phyloP scores from a whole-genome alignment of 2,888 invertebrate genomes.

The Slavum lentiscoides region DNA sequence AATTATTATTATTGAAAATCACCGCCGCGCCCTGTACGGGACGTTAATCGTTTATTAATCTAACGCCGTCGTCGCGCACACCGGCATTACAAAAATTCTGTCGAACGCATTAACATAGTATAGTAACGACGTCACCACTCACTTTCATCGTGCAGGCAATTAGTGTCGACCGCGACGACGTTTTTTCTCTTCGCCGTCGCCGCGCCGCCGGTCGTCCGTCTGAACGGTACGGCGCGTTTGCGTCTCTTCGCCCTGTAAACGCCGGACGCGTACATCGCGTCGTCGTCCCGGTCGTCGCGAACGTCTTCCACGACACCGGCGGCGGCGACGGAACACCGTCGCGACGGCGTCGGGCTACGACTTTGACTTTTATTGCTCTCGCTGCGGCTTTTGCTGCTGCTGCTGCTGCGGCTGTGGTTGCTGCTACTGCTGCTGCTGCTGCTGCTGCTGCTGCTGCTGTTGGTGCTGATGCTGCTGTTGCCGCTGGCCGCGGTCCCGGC shows the following conservation, averaged over 20 bases:
- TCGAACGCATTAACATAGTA: neutral
- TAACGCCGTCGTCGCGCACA: neutral
- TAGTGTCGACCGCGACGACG: neutral
- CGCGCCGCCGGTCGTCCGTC: neutral
- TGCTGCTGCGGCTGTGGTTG: no score
- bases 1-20: no score
- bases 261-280: neutral
- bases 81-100: slow-evolving; percentile 54
- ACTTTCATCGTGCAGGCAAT: slow-evolving; percentile 20
- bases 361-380: slow-evolving; percentile 28
- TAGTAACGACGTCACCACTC: neutral
- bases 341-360: slow-evolving; percentile 9
- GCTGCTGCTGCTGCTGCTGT: no score
- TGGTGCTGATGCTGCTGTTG: neutral
- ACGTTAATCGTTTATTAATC: neutral
- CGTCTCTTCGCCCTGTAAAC: slow-evolving; percentile 26
- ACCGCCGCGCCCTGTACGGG: no score
- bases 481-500: neutral
- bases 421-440: no score
- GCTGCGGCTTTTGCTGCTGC: neutral
- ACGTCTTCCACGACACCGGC: neutral
- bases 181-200: slow-evolving; percentile 21
- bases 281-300: neutral
- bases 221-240: slow-evolving; percentile 29
- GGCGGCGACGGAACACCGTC: neutral